Evolutionary conservation across 2,113 vertebrate genomes (phyloP).

Genomic region (Equus przewalskii): DNA sequence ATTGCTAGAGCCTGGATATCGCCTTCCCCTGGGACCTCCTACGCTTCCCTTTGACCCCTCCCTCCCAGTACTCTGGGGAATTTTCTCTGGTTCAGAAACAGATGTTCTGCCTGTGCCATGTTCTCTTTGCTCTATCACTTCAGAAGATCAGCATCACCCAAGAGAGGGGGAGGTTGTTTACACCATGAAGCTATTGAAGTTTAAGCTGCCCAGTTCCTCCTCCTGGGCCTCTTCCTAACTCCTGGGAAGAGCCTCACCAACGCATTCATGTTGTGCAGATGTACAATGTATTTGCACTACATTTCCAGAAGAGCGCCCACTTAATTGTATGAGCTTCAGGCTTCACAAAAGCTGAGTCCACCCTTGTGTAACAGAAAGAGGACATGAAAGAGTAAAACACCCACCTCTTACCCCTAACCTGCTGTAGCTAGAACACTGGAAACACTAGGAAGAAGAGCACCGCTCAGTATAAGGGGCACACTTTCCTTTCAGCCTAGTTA

Average conservation of each 20-base stretch:
- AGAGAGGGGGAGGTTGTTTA: not conserved
- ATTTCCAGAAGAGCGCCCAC: not conserved
- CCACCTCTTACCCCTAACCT: not conserved
- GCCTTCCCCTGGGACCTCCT: not conserved
- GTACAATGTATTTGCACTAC: not conserved
- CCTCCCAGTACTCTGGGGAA: not conserved
- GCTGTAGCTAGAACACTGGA: not conserved
- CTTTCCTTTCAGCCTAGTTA: not conserved
- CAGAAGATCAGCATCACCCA: not conserved
- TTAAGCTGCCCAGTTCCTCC: not conserved
- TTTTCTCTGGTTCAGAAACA: constrained; percentile 28
- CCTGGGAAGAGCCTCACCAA: not conserved
- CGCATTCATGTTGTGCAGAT: not conserved
- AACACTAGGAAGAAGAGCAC: not conserved
- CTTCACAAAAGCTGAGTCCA: not conserved
- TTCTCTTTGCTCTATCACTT: not conserved
- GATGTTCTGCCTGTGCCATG: not conserved
- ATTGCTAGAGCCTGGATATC: not conserved
- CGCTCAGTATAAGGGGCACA: not conserved
- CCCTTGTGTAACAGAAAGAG: not conserved
- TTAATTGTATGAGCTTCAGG: not conserved
- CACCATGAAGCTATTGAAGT: not conserved
- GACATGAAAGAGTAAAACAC: not conserved
- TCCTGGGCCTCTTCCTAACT: not conserved
- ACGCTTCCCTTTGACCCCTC: not conserved